Base-by-base conservation (phyloP, 2,888 invertebrate genomes). In the Vanessa cardui region DNA sequence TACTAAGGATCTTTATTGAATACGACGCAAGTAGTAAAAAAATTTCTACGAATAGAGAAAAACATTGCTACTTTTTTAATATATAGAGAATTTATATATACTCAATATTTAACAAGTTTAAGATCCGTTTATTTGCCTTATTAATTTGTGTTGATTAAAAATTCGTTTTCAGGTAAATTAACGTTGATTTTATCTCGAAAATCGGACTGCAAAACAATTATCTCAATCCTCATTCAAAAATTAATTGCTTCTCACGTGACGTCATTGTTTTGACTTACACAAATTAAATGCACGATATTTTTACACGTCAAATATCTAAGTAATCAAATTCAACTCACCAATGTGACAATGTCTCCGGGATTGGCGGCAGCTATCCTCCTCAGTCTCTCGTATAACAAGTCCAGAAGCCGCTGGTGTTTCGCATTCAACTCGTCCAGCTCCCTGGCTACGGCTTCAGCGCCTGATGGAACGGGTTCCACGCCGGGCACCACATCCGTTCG, bases 341-440 rank as follows among this genome's bases (percentile, higher is more conserved):
- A 94, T 58, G 96, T 94, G 62, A 96, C 95, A 80, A 95, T 94
- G 88, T 97, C 96, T 78, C 96, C 95, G 0, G 96, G 95, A 80
- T 95, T 94, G 61, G 94, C 93, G 44, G 94, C 94, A 58, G 95
- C 94, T 74, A 96, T 94, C 82, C 96, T 94, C 76, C 94, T 93
- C 79, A 96, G 85, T 74, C 96, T 93, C 76, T 95, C 95, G 82
- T 96, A 96, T 67, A 97, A 86, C 81, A 95, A 87, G 77, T 95
- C 95, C 79, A 96, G 86, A 69, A 96, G 89, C 72, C 95, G 94
- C 81, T 96, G 95, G 84, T 97, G 98, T 74, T 95, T 94, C 70
- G 94, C 94, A 88, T 98, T 98, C 81, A 98, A 93, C 33, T 94
- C 94, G 81, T 98, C 98, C 80, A 98, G 92, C 77, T 98, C 96